Evolutionary conservation across 92 coral and sea anemone genomes (phyloP).

Genomic region (Umimayanthus kanabou): DNA sequence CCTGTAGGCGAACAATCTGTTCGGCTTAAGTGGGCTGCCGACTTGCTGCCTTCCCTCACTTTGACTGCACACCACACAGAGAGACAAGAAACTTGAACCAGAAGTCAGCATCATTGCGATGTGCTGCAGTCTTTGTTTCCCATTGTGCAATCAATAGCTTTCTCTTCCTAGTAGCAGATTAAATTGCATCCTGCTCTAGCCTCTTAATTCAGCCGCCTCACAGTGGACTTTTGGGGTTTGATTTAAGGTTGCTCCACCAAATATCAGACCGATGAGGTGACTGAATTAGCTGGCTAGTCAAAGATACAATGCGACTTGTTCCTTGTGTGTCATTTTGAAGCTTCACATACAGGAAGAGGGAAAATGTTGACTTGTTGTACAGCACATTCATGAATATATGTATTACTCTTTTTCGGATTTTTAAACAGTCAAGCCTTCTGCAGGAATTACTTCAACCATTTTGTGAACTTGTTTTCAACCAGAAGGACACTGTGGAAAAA

Average conservation of each 20-base stretch:
- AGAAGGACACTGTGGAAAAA: neutral
- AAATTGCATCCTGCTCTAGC: neutral
- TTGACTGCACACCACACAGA: slow-evolving; percentile 17
- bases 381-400: neutral
- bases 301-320: neutral
- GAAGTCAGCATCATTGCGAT: neutral
- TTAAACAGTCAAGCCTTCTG: neutral
- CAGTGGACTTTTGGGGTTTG: neutral
- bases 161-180: neutral
- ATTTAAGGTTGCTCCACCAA: neutral
- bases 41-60: neutral
- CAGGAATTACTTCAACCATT: neutral
- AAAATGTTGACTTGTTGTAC: neutral
- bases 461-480: neutral
- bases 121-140: neutral
- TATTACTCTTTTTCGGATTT: neutral
- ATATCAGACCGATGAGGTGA: too few relatives aligned
- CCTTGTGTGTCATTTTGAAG: neutral
- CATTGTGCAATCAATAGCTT: neutral
- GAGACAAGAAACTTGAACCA: neutral
- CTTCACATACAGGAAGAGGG: neutral
- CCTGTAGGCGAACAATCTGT: slow-evolving; percentile 48
- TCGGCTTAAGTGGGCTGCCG: too few relatives aligned
- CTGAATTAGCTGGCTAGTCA: neutral
- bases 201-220: neutral